These are phyloP conservation scores for Taphrorychus bicolor DNA, from an alignment of 2,888 invertebrate genomes.

Conservation along the genomic window DNA sequence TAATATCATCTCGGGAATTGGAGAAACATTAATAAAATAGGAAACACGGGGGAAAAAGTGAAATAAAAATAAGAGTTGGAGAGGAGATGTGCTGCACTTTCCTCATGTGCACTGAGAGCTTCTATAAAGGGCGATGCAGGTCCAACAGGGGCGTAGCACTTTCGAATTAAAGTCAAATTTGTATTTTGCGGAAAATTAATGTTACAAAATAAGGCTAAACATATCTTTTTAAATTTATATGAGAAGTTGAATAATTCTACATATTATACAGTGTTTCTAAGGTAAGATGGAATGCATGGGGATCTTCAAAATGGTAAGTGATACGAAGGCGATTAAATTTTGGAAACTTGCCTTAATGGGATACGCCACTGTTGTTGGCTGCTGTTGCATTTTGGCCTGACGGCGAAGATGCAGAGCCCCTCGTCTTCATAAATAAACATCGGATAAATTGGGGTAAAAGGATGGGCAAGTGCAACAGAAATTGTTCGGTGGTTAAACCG, in stretches of 20 bases:
- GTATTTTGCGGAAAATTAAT: not conserved
- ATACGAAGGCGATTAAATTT: too few species aligned
- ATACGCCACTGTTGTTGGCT: not conserved
- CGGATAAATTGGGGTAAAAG: not conserved
- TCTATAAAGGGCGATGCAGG: not conserved
- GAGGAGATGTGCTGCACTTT: not conserved
- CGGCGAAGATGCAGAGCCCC: not conserved
- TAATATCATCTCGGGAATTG: not conserved
- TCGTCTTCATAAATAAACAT: constrained; percentile 1
- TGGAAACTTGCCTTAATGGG: not conserved
- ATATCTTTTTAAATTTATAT: not conserved
- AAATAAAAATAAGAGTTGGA: not conserved
- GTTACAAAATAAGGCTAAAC: too few species aligned
- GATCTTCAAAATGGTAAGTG: too few species aligned
- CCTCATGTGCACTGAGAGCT: not conserved
- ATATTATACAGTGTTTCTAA: not conserved
- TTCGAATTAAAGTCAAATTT: too few species aligned
- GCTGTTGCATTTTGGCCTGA: not conserved
- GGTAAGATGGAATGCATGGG: too few species aligned
- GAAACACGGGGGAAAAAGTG: not conserved
- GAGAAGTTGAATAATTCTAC: not conserved
- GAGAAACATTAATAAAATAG: not conserved
- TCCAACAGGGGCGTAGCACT: not conserved
- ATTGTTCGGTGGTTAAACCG: not conserved
- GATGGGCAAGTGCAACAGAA: not conserved